Evolutionary conservation across 23 tunicate genomes (phyloP).

Genomic region (Botrylloides violaceus): DNA sequence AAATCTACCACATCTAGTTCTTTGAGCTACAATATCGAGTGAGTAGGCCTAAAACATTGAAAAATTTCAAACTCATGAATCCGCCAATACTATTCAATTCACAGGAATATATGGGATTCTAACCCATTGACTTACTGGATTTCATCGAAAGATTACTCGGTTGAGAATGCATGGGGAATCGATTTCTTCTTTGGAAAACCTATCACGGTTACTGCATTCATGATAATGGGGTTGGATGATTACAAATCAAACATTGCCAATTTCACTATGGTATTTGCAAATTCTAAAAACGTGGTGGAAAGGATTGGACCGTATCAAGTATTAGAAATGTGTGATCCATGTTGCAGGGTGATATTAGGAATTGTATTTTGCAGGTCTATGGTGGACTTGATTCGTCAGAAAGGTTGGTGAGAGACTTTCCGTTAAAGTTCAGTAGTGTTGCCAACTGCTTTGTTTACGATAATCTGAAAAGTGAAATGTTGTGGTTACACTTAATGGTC

Average conservation of each 20-base stretch:
- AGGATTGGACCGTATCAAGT: background rate
- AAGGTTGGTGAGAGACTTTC: constrained; percentile 20
- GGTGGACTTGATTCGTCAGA: constrained; percentile 40
- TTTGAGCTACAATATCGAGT: background rate
- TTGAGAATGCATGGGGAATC: background rate
- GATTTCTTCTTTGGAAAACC: background rate
- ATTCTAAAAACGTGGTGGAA: background rate
- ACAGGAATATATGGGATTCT: background rate
- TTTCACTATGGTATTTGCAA: background rate
- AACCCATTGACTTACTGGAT: background rate
- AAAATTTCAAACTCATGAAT: no score
- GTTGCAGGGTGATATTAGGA: no score
- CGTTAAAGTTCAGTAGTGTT: constrained; percentile 49
- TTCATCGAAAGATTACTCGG: background rate
- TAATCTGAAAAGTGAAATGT: constrained; percentile 31
- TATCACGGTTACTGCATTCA: background rate
- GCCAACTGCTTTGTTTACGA: constrained; percentile 49
- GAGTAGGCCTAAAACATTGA: no score
- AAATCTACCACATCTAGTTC: background rate
- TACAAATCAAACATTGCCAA: background rate
- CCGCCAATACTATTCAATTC: no score
- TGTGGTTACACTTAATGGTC: constrained; percentile 55
- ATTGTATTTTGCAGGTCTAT: constrained; percentile 63
- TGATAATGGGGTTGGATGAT: background rate
- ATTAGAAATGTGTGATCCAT: no score